Evolutionary conservation across 2,888 invertebrate species (phyloP), one percentile per base, ranked within the genome.

Genomic region (Hirtodrosophila histrioides): DNA sequence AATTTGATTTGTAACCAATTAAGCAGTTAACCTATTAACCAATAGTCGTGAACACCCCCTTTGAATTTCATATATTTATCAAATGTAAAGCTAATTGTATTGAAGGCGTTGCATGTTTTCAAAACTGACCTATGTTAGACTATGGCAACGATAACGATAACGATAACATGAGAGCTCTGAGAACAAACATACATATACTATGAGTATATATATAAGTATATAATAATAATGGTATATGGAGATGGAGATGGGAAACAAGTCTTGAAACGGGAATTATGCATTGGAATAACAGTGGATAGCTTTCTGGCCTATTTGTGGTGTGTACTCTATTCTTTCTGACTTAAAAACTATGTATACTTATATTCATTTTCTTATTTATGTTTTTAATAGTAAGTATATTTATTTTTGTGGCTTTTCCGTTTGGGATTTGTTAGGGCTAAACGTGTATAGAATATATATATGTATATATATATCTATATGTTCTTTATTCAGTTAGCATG

Each of bases 241-340:
- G 10, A 12, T 27, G 10, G n/a, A 7, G 4, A 29, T 12, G 12
- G 24, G 8, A 45, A 45, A 23, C 5, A 29, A 11, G 31, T 29
- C n/a, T 12, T 36, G n/a, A 35, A 17, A 7, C 6, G 23, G 36
- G 8, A 40, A 7, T 27, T 9, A 5, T 37, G 10, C 36, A 37
- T 40, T 67, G 61, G 46, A 67, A 62, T 49, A 57, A 51, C 37
- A 49, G 49, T 67, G 72, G 67, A 56, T 64, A 33, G 69, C 78
- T 72, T 37, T 37, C 45, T 23, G n/a, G 3, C 35, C 10, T 35
- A 2, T 43, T 48, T 43, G 17, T 45, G n/a, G n/a, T 36, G 10
- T 54, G 58, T 31, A 41, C 4, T 39, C 49, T 33, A 40, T 35
- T 27, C 17, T 9, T 17, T 29, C 27, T 9, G 24, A 27, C 33